Evolutionary conservation across 2,113 vertebrate genomes (phyloP).

Genomic region (Lanius collurio): DNA sequence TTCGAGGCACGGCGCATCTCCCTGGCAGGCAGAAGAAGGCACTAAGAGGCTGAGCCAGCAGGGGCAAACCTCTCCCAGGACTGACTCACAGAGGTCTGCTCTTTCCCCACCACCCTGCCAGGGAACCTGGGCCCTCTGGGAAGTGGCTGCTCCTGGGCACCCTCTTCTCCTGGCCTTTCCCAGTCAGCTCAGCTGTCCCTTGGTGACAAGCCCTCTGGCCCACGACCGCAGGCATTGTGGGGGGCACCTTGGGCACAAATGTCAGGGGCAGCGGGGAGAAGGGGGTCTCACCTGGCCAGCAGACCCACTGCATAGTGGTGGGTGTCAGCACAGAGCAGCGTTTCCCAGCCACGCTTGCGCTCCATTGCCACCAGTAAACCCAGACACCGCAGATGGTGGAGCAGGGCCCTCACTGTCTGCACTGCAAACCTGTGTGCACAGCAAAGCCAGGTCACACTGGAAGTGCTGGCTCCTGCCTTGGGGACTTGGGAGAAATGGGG

Average conservation of each 20-base stretch:
- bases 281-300: too few species aligned
- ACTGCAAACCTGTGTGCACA: not conserved
- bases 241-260: accelerated
- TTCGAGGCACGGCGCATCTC: not conserved
- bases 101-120: accelerated
- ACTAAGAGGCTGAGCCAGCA: not conserved
- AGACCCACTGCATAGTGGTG: too few species aligned
- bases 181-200: accelerated
- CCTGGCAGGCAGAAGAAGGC: not conserved
- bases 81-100: accelerated
- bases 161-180: not conserved
- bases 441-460: not conserved
- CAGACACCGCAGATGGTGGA: not conserved
- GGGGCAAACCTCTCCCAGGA: not conserved
- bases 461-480: not conserved
- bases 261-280: accelerated
- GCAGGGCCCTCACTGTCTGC: accelerated
- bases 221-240: accelerated
- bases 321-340: too few species aligned
- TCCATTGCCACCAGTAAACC: not conserved
- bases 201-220: accelerated
- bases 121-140: accelerated
- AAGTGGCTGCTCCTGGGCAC: accelerated
- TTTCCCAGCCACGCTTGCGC: accelerated
- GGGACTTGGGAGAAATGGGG: not conserved